phyloP scores from a whole-genome alignment of 2,797 vertebrate genomes.

The Mus caroli region DNA sequence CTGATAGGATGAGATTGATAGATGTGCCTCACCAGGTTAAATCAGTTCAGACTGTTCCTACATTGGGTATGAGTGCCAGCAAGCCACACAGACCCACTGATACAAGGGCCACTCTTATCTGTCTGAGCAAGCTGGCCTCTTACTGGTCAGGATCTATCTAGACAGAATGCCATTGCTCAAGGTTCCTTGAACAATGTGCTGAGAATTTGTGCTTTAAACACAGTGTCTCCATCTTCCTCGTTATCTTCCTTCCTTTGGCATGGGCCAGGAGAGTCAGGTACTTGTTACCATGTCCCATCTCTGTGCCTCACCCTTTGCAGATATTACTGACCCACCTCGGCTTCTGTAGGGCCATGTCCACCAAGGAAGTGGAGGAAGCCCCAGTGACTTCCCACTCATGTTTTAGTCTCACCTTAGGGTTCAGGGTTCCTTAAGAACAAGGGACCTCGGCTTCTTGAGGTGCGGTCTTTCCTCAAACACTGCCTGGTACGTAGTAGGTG shows the following conservation, averaged over 20 bases:
- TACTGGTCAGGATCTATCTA: neutral
- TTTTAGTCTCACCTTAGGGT: neutral
- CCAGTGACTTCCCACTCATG: neutral
- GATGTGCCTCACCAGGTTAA: neutral
- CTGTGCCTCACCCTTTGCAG: neutral
- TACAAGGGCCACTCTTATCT: neutral
- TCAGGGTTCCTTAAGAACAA: neutral
- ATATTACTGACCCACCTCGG: neutral
- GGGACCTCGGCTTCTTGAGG: neutral
- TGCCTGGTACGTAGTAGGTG: neutral
- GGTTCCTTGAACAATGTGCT: neutral
- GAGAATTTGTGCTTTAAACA: neutral
- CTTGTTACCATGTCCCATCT: accelerated
- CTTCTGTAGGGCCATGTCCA: neutral
- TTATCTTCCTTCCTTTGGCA: neutral
- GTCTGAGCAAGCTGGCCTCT: neutral
- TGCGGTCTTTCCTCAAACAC: neutral
- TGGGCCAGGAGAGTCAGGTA: neutral
- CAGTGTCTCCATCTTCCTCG: neutral
- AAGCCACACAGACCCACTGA: neutral
- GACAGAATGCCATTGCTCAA: neutral
- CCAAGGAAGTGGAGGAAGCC: neutral
- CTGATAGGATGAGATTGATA: neutral
- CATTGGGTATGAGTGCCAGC: neutral
- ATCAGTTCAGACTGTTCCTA: neutral